A percentile compares a stretch with the other conserved stretches of the same genome.
phyloP scores from a whole-genome alignment of 1,140 invertebrate species.

The Phymastichus coffea region DNA sequence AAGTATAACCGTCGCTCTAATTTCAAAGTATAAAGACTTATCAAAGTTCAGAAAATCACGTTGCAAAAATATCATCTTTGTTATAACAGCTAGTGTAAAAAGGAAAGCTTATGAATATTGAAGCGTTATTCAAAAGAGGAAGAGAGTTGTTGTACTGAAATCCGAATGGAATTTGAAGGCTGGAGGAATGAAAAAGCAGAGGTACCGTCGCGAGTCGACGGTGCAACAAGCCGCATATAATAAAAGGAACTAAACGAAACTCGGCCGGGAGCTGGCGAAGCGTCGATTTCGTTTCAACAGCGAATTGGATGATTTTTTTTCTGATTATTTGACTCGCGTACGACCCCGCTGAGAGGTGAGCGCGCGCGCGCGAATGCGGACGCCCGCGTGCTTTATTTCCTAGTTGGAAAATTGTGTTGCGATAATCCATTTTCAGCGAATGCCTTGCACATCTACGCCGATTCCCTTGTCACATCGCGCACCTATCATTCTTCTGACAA shows the following conservation, averaged over 20 bases:
- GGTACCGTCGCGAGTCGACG: neutral
- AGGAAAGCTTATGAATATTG: conserved; percentile 11
- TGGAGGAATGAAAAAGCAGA: neutral
- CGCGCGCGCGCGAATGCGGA: neutral
- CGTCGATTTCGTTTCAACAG: neutral
- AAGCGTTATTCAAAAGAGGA: conserved; percentile 8
- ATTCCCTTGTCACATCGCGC: no score
- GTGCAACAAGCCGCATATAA: no score
- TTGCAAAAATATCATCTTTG: conserved; percentile 6
- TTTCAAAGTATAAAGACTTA: no score
- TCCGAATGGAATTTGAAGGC: conserved; percentile 9
- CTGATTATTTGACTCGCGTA: conserved; percentile 6
- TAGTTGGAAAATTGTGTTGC: conserved; percentile 4
- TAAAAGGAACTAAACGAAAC: neutral
- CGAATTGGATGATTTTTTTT: conserved; percentile 10
- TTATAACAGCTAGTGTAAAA: no score
- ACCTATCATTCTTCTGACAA: no score
- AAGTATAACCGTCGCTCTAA: no score
- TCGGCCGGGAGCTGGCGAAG: no score
- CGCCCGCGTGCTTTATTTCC: neutral
- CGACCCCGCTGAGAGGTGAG: no score
- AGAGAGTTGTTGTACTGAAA: conserved; percentile 15
- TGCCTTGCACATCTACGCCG: neutral
- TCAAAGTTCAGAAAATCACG: no score
- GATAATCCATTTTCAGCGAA: conserved; percentile 8